A percentile compares a stretch with the other conserved stretches of the same genome.
Conservation (phyloP, 2,113 vertebrate genomes). For the Probosciger aterrimus region DNA sequence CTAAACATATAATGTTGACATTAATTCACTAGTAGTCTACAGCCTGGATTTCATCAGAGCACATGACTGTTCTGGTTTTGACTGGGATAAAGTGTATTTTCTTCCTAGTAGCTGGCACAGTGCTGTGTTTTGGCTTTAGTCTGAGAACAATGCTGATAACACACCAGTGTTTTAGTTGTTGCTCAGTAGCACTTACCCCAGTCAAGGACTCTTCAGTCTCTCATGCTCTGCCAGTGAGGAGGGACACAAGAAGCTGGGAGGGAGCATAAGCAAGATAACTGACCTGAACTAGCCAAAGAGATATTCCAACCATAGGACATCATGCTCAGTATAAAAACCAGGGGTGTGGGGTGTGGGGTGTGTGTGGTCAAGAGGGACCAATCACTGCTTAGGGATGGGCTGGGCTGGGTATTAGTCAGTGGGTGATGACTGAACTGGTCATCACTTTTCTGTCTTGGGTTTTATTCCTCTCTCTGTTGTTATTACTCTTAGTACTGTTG, state of each 20-base stretch:
- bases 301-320: not conserved
- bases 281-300: not conserved
- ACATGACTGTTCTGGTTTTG: not conserved
- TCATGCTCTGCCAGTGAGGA: not conserved
- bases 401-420: not conserved
- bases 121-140: not conserved
- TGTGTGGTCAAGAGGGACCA: too few relatives aligned
- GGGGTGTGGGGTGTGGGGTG: too few relatives aligned
- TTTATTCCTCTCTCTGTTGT: not conserved
- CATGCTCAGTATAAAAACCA: too few relatives aligned
- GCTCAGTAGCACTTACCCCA: not conserved
- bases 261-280: not conserved
- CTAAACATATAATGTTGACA: not conserved
- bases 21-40: not conserved
- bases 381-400: too few relatives aligned
- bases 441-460: not conserved
- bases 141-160: not conserved
- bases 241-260: not conserved
- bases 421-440: not conserved
- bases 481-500: not conserved
- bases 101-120: not conserved
- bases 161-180: not conserved
- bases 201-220: not conserved
- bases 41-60: conserved; percentile 7
- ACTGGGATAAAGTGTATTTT: not conserved